Base-by-base conservation (phyloP, 2,888 invertebrate species). In the Helobdella robusta region DNA sequence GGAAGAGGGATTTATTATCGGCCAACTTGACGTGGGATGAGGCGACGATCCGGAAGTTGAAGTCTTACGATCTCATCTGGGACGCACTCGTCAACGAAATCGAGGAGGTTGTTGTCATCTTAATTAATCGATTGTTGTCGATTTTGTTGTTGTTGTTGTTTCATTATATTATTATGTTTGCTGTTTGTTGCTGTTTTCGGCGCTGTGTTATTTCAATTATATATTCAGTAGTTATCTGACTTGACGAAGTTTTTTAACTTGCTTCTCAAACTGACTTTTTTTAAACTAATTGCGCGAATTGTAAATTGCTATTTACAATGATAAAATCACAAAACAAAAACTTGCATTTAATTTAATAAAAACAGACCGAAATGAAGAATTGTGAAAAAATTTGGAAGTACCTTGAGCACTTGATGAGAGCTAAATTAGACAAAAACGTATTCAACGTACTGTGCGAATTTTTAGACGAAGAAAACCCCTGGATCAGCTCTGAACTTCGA, bases 401-500 rank as follows among this genome's bases (percentile, higher is more conserved):
- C 44, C 35, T 68, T 64, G 69, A 69, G 40, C 40, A 69, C 34
- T 36, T 69, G 52, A 48, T 65, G 56, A 40, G 46, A 4, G 60
- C 59, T 2, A 34, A 44, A 18, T 28, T 58, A 11, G 67, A 64
- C 25, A 25, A n/a, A 11, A 54, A 60, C 2, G 65, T 62, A 25
- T 68, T 68, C 56, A 25, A 61, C 23, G 54, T 46, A n/a, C 66
- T 69, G 2, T 66, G 68, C 30, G 59, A 59, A 34, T 50, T 68
- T n/a, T 54, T 69, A n/a, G 69, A 69, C 59, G 59, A 52, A 15
- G 58, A 65, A 28, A 54, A 63, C 35, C 58, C 66, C 20, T 68
- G 68, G 69, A 54, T 69, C 25, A 44, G 58, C 25, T 60, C 67
- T 20, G 69, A 69, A 20, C 63, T 69, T n/a, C n/a, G 62, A 28